Percentiles rank a stretch among this genome's conserved stretches.
Conservation (phyloP, 2,797 vertebrate species). For the Prunella strophiata region DNA sequence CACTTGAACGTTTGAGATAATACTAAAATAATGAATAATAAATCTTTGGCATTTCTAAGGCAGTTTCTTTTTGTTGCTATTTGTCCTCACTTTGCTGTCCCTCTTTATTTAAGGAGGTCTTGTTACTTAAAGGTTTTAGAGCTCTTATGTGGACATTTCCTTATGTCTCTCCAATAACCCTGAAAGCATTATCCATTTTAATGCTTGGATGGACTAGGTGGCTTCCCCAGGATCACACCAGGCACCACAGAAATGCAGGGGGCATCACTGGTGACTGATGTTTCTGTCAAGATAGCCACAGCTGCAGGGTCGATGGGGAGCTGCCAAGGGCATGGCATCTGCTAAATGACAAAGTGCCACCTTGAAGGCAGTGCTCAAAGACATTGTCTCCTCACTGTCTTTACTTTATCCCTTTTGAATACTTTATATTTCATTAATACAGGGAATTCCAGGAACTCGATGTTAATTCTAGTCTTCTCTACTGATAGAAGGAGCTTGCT, state of each 20-base stretch:
- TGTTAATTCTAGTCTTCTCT: not conserved
- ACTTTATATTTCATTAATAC: not conserved
- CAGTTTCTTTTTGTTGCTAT: not conserved
- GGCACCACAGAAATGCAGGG: not conserved
- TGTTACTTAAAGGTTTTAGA: not conserved
- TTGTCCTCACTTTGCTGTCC: not conserved
- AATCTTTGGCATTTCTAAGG: not conserved
- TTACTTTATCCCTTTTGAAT: not conserved
- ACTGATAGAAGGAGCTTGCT: not conserved
- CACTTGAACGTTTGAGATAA: not conserved
- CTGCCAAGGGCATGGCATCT: not conserved
- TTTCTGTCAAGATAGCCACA: not conserved
- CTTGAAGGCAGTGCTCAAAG: not conserved
- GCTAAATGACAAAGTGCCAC: not conserved
- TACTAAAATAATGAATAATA: conserved; percentile 6
- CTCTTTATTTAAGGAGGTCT: not conserved
- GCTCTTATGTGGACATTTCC: not conserved
- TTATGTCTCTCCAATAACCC: not conserved
- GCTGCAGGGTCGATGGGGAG: not conserved
- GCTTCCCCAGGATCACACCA: not conserved
- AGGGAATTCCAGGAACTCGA: not conserved
- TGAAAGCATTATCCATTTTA: not conserved
- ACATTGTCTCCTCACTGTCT: not conserved
- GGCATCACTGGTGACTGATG: not conserved
- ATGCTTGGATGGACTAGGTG: not conserved